These are phyloP conservation scores for Morelia viridis DNA, from an alignment of 2,797 vertebrate genomes.

Conservation along the genomic window DNA sequence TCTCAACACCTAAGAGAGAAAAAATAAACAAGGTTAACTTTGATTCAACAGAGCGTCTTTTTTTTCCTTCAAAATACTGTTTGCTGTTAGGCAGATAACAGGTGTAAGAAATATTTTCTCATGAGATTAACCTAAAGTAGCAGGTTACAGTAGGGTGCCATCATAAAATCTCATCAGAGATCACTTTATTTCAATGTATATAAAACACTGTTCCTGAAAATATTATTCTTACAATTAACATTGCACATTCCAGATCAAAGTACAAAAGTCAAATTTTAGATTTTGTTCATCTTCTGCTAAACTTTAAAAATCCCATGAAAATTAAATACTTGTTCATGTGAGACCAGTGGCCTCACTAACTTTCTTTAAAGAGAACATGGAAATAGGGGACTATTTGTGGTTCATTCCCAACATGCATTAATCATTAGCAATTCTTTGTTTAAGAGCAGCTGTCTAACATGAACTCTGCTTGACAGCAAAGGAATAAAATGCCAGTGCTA, in stretches of 20 bases:
- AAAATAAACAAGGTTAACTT: conserved; percentile 7
- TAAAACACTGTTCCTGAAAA: not conserved
- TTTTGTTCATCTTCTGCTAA: not conserved
- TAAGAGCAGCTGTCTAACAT: not conserved
- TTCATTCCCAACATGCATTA: not conserved
- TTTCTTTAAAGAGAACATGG: not conserved
- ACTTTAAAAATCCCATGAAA: not conserved
- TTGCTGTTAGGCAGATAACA: not conserved
- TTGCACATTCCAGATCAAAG: not conserved
- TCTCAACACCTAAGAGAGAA: conserved; percentile 78
- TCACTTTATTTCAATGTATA: not conserved
- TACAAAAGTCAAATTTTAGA: not conserved
- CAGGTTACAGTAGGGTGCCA: not conserved
- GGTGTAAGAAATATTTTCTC: conserved; percentile 7
- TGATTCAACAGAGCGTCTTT: not conserved
- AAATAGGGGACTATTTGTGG: not conserved
- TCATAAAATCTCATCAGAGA: not conserved
- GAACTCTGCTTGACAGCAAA: not conserved
- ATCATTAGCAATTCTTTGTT: not conserved
- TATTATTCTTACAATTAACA: not conserved
- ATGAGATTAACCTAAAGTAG: not conserved
- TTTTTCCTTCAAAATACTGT: not conserved
- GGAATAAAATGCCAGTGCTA: not conserved
- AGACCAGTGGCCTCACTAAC: not conserved
- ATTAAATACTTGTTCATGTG: not conserved